Conservation (phyloP, 2,113 vertebrate species). For the Dasyurus viverrinus region DNA sequence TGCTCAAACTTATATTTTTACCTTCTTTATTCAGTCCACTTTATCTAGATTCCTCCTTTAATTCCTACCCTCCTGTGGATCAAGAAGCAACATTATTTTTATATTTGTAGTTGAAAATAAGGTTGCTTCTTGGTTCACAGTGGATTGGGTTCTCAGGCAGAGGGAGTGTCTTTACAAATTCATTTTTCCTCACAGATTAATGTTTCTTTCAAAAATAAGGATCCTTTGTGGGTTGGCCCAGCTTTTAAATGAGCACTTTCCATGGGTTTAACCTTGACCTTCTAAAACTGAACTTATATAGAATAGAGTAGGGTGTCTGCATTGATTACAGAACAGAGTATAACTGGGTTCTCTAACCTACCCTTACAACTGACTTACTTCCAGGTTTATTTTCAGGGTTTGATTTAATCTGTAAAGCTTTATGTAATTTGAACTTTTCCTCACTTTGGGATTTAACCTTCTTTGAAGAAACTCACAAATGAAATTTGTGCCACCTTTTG, state of each 20-base stretch:
- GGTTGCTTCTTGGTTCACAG: slow-evolving; percentile 30
- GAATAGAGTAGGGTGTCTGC: background rate
- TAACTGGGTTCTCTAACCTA: background rate
- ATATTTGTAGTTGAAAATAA: slow-evolving; percentile 39
- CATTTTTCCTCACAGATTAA: background rate
- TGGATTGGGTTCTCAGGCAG: background rate
- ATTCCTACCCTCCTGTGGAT: slow-evolving; percentile 17
- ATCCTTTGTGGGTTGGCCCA: background rate
- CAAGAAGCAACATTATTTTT: slow-evolving; percentile 25
- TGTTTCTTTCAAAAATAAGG: background rate
- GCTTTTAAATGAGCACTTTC: background rate
- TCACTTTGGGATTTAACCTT: background rate
- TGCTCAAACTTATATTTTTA: slow-evolving; percentile 14
- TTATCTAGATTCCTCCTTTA: background rate
- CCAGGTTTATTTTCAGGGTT: background rate
- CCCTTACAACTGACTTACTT: background rate
- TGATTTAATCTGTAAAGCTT: background rate
- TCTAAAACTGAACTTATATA: background rate
- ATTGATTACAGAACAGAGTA: background rate
- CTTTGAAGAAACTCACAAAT: background rate
- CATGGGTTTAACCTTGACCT: background rate
- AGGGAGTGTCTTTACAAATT: background rate
- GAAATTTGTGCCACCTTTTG: background rate
- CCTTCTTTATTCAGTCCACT: slow-evolving; percentile 20
- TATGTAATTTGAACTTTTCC: background rate